Evolutionary conservation across 2,113 vertebrate species (phyloP), one percentile per base, ranked within the genome.

Genomic region (Siphamia tubifer): DNA sequence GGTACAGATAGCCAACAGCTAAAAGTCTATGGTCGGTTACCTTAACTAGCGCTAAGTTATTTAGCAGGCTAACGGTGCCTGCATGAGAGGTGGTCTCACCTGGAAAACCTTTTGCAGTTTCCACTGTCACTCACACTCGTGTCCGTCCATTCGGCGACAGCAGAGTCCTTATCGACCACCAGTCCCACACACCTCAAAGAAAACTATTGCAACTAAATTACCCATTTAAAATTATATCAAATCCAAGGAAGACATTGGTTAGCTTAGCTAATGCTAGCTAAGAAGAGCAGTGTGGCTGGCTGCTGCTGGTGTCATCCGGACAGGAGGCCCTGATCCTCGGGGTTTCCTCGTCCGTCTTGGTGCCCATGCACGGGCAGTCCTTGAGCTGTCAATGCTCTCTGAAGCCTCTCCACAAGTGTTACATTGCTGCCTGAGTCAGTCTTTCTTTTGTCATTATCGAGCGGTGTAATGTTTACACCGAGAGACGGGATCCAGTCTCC

Each of bases 271-370:
- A 61, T 72, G 85, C 82, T 86, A 87, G 79, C 87, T 84, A 43
- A 54, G 56, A 70, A 39, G 54, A 68, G 56, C 43, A 23, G 65
- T 61, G 60, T 12, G 24, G 48, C 69, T 65, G 69, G 48, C 57
- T 72, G 55, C 25, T 36, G 54, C 61, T 28, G 69, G 84, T 81
- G 82, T 87, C 88, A 90, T 87, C 71, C 82, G 82, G 79, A 83
- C 74, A 65, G 68, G 38, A 89, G 89, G 85, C 89, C 87, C 74
- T 63, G 81, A 90, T 92, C 90, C 88, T 85, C 88, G 87, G 89
- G 74, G 72, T 92, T 89, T 91, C 83, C 89, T 86, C 23, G 58
- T 60, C 62, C 52, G 68, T 52, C 57, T 65, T 8, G 68, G 35
- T 45, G 68, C 72, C 78, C 60, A 53, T 44, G 53, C 65, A 68